Evolutionary conservation across 2,797 vertebrate species (phyloP), one percentile per base, ranked within the genome.

Genomic region (Falco concolor): DNA sequence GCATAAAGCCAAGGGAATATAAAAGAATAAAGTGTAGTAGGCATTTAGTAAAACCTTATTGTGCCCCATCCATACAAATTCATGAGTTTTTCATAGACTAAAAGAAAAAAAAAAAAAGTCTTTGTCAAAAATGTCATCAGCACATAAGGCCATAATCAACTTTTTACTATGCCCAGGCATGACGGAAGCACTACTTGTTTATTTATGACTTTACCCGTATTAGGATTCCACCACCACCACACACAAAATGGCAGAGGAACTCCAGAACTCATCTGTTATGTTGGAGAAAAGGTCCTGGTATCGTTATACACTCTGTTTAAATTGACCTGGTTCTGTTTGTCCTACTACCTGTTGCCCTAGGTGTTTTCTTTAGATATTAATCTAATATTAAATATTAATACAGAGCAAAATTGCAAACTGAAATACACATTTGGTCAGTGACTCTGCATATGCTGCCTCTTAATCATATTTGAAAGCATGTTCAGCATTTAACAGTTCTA

Each of bases 371-470:
- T 76, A 69, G 88, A 76, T 76, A 91, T 86, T 88, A 86, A 45
- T 64, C 13, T 68, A 64, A 44, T 81, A 52, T 75, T 56, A 91
- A 95, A 91, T 94, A 92, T 81, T 86, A 86, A 91, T 84, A 40
- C 32, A 64, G n/a, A 80, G 34, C 5, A 72, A 89, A 89, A 87
- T 24, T 70, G 20, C 34, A 65, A 65, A 74, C 12, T 34, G 36
- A 77, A 80, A 67, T 27, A 52, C 22, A 75, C 8, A 22, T 87
- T 89, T 87, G 47, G 36, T 80, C 56, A 49, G 68, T 80, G 75
- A 77, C 45, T 89, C 47, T 89, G 72, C 60, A 85, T 77, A 80
- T 47, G 24, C 25, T 47, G 16, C 18, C 23, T 49, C 27, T 80
- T 90, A 83, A 80, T 92, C 5, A 6, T 52, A n/a, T 85, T 36